Base-by-base conservation (phyloP, 2,113 vertebrate genomes). In the Psammodynastes pulverulentus region DNA sequence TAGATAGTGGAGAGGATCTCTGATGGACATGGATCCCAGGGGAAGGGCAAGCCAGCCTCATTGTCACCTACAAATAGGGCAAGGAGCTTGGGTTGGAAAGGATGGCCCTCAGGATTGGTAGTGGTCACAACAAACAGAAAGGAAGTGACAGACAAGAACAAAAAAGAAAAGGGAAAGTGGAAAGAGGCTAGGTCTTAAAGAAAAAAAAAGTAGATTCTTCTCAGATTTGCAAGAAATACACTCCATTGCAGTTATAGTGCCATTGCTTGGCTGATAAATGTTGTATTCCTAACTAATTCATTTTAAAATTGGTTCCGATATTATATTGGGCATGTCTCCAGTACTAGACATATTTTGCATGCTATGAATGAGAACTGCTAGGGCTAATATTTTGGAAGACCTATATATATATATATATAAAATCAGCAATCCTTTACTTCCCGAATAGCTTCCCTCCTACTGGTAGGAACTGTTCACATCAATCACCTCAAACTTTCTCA, bases 1-100 rank as follows among this genome's bases (percentile, higher is more conserved):
- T 97, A 97, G 95, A 97, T 97, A 46, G 97, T 97, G 92, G 96
- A 96, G 23, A 97, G 91, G 39, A 96, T 95, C n/a, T 97, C 96
- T 3, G 95, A 29, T 5, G 96, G 92, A 79, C 95, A 92, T 6
- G 96, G 92, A 39, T 95, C 94, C 89, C 96, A 19, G 95, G 89
- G 13, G 86, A 62, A 0, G 96, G 95, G 91, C 96, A 97, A 5
- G 91, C 90, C 89, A 95, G 58, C 2, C 52, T 90, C 93, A 8
- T 49, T 91, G 90, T 56, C 91, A 93, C 95, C 97, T 97, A 93
- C n/a, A 29, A 92, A 85, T 49, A 90, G 43, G 90, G 51, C 56
- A 29, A 94, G 84, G 67, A 46, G 94, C 54, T 84, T 29, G 89
- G 86, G 92, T 91, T 53, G 91, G 85, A 86, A 90, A 89, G 90